Conservation (phyloP, 2,888 invertebrate species). For the Tachina fera region DNA sequence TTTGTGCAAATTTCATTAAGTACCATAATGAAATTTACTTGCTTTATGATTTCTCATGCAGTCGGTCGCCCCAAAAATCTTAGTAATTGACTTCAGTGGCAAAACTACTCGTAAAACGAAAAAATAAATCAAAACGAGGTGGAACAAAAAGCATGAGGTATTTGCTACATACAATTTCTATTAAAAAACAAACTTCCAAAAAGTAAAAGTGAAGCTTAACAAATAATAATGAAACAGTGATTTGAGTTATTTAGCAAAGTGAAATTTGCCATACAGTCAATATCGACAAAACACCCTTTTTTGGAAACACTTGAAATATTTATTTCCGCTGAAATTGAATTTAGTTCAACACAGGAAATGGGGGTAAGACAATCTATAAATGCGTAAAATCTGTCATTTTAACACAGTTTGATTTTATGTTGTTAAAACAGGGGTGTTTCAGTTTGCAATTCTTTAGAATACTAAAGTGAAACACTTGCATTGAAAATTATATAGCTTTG, state of each 20-base stretch:
- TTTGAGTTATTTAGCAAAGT: slow-evolving; percentile 59
- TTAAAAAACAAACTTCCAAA: background rate
- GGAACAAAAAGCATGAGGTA: slow-evolving; percentile 24
- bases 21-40: slow-evolving; percentile 59
- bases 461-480: too few relatives aligned
- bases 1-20: slow-evolving; percentile 58
- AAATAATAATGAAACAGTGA: slow-evolving; percentile 63
- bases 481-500: too few relatives aligned
- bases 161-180: slow-evolving; percentile 38
- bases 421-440: background rate
- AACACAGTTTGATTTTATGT: background rate
- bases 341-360: background rate
- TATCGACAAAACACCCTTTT: background rate
- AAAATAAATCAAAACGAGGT: background rate
- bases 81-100: slow-evolving; percentile 51
- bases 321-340: slow-evolving; percentile 51
- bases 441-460: too few relatives aligned
- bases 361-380: background rate
- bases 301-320: slow-evolving; percentile 31
- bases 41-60: slow-evolving; percentile 31
- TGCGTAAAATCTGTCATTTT: background rate
- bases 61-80: background rate
- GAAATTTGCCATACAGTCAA: slow-evolving; percentile 40
- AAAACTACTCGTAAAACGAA: background rate
- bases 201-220: slow-evolving; percentile 27